Conservation (phyloP, 2,888 invertebrate species). For the Phalera bucephala region DNA sequence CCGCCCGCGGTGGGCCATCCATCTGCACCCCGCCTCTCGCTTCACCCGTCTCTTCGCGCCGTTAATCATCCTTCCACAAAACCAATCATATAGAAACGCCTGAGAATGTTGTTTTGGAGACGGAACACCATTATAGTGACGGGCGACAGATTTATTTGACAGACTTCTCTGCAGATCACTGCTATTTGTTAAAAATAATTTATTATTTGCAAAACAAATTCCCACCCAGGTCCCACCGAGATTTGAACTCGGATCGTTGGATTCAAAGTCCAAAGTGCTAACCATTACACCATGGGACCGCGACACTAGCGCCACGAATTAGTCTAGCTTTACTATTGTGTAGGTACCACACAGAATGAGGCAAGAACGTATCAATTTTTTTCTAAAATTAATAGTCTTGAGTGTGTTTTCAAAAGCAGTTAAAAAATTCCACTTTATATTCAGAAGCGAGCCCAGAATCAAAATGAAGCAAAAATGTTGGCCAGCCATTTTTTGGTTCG, state of each 20-base stretch:
- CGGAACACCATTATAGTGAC: too few species aligned
- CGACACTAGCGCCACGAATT: constrained; percentile 2
- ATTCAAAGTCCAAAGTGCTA: constrained; percentile 79
- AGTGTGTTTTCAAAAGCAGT: neutral
- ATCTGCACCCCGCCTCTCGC: constrained; percentile 39
- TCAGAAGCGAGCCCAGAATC: constrained; percentile 32
- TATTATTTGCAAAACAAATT: neutral
- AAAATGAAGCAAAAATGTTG: constrained; percentile 53
- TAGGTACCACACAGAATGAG: neutral
- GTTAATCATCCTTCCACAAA: constrained; percentile 55
- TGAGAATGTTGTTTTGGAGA: constrained; percentile 37
- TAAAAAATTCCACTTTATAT: constrained; percentile 12
- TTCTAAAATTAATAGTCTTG: neutral
- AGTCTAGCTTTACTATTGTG: neutral
- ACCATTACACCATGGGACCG: constrained; percentile 28
- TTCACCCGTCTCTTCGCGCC: constrained; percentile 49
- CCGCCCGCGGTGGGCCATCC: constrained; percentile 65
- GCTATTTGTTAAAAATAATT: neutral
- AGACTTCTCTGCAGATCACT: too few species aligned
- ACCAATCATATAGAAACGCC: constrained; percentile 41
- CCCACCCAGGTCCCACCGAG: constrained; percentile 59
- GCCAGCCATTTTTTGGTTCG: constrained; percentile 44
- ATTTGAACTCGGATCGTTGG: constrained; percentile 74
- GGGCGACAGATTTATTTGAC: too few species aligned
- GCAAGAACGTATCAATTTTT: too few species aligned